Base-by-base conservation (phyloP, 2,888 invertebrate genomes). In the Drosophila prolongata region DNA sequence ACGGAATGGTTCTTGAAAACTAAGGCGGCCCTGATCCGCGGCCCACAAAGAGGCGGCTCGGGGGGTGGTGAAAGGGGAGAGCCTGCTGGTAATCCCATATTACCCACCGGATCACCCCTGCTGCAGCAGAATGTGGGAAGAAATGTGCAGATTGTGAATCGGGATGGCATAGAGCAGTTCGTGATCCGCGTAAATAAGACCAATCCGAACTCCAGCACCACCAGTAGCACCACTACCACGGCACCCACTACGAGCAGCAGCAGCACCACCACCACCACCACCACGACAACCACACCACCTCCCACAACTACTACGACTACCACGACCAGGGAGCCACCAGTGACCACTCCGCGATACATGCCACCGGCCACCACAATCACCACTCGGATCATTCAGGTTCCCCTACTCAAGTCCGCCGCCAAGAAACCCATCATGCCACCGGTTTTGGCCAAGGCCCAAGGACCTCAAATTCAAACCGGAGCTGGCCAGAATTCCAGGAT, bases 351-450 rank as follows among this genome's bases (percentile, higher is more conserved):
- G 1, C 52, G 34, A 27, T 35, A 62, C 19, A 47, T 50, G 37
- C 57, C 78, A 65, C 35, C 46, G 54, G 53, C 43, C 65, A 46
- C 72, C 49, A 77, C 83, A 47, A 85, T 90, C 34, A 90, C 84
- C 42, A 91, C 89, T 40, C 91, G 91, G 58, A 90, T 91, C 57
- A 91, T 91, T 75, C 90, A 91, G 89, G 92, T 90, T 46, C 91
- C 90, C 24, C 57, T 90, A 34, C 76, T 90, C 3, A 91, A 69
- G 91, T 93, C 93, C 46, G 93, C 93, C 6, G 94, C 94, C 92
- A 94, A 93, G 53, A 93, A 94, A 90, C 94, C 94, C 35, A 93
- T 94, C 11, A 91, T 94, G 77, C 90, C 92, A 47, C 91, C 91
- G 9, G 91, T 91, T 13, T 68, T 92, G 67, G 91, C 90, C 54